Conservation (phyloP, 2,113 vertebrate genomes). For the Pardalotus punctatus region DNA sequence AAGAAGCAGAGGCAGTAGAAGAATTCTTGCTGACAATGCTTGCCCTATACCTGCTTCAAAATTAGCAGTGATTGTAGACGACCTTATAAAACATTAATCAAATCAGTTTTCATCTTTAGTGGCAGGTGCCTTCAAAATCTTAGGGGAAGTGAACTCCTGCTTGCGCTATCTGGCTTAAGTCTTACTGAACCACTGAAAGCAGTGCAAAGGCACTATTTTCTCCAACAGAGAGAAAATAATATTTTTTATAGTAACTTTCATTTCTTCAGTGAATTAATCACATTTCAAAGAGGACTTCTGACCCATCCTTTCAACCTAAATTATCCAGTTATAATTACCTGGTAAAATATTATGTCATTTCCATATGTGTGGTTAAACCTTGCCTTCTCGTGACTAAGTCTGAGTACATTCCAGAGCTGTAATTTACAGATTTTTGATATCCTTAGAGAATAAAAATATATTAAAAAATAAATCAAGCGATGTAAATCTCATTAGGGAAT, state of each 20-base stretch:
- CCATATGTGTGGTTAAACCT: background rate
- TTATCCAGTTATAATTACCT: constrained; percentile 9
- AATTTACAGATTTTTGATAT: constrained; percentile 7
- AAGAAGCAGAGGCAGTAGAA: background rate
- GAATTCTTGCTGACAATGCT: background rate
- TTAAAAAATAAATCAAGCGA: background rate
- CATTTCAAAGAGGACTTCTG: constrained; percentile 4
- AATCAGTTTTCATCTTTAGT: background rate
- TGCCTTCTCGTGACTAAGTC: background rate
- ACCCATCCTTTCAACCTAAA: constrained; percentile 21
- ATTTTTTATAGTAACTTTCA: background rate
- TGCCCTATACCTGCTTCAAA: constrained; percentile 11
- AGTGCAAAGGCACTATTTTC: background rate
- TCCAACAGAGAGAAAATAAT: background rate
- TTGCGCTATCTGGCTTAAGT: background rate
- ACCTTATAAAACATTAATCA: constrained; percentile 3
- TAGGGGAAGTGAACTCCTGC: background rate
- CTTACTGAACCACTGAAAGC: background rate
- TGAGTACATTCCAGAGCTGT: background rate
- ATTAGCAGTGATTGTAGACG: background rate
- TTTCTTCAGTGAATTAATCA: constrained; percentile 44
- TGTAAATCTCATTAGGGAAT: background rate
- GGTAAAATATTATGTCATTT: constrained; percentile 37
- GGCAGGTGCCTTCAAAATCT: background rate
- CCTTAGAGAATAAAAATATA: constrained; percentile 16